These are phyloP conservation scores for Lepus townsendii DNA, from an alignment of 2,797 vertebrate species.

Conservation along the genomic window DNA sequence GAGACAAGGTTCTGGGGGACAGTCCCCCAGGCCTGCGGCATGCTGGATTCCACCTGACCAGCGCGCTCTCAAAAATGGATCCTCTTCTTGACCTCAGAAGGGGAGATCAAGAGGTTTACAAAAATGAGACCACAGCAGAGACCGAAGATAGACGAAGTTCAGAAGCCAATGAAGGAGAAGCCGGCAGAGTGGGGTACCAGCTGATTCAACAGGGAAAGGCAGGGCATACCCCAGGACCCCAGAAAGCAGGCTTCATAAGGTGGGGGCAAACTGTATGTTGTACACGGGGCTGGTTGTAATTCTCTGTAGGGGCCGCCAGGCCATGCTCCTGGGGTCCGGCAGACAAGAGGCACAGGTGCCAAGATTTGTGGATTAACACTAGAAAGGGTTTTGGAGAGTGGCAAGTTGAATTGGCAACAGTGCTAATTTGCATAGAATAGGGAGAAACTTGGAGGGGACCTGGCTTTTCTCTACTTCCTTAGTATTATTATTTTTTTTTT, in stretches of 20 bases:
- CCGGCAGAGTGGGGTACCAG: neutral
- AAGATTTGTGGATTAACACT: neutral
- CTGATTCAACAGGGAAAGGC: neutral
- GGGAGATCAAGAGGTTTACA: neutral
- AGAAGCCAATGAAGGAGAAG: neutral
- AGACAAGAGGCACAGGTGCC: neutral
- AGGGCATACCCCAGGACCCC: neutral
- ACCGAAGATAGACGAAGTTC: neutral
- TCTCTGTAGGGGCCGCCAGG: neutral
- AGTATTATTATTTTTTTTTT: neutral
- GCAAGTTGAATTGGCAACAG: fast-evolving
- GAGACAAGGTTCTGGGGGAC: neutral
- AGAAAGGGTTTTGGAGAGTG: neutral
- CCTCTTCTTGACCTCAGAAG: neutral
- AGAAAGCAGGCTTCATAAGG: neutral
- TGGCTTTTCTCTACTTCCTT: neutral
- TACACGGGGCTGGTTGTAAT: neutral
- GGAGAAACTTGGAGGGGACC: neutral
- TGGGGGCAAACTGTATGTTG: neutral
- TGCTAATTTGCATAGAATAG: too few relatives aligned
- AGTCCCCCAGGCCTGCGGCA: too few relatives aligned
- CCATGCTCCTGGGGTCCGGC: too few relatives aligned
- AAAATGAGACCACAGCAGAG: neutral
- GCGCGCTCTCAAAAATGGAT: neutral
- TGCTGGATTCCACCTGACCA: neutral